A percentile compares a stretch with the other conserved stretches of the same genome.
These are phyloP conservation scores for Mungos mungo DNA, from an alignment of 2,113 vertebrate species.

Conservation along the genomic window DNA sequence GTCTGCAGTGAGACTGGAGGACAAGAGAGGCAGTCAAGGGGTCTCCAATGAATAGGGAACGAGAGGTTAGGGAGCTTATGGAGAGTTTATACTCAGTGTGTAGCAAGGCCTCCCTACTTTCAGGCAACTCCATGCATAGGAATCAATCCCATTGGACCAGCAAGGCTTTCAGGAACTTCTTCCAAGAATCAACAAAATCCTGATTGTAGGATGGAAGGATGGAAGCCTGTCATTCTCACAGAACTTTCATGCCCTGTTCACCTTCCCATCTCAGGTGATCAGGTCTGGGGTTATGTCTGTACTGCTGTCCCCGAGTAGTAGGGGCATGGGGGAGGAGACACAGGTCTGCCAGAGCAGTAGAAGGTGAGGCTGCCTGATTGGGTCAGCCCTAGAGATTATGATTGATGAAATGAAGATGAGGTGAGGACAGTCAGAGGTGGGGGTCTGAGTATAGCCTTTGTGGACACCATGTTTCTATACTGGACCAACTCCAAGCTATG, in stretches of 20 bases:
- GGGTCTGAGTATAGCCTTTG: background rate
- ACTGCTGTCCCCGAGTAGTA: background rate
- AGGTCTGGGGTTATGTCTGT: too few species aligned
- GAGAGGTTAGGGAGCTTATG: background rate
- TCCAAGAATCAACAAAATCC: background rate
- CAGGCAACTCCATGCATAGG: background rate
- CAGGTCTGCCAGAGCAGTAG: background rate
- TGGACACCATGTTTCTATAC: background rate
- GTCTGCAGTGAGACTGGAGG: background rate
- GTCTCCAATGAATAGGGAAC: background rate
- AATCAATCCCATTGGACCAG: background rate
- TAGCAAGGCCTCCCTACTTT: background rate
- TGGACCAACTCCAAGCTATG: background rate
- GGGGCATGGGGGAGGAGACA: background rate
- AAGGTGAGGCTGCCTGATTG: background rate
- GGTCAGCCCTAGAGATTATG: background rate
- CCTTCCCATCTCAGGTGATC: background rate
- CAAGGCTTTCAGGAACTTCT: background rate
- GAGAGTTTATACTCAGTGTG: background rate
- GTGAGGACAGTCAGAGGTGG: background rate
- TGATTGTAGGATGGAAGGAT: background rate
- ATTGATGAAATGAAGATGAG: background rate
- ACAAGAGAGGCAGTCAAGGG: background rate
- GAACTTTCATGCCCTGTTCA: background rate
- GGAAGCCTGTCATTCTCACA: fast-evolving